Evolutionary conservation across 2,797 vertebrate genomes (phyloP).

Genomic region (Pterois miles): DNA sequence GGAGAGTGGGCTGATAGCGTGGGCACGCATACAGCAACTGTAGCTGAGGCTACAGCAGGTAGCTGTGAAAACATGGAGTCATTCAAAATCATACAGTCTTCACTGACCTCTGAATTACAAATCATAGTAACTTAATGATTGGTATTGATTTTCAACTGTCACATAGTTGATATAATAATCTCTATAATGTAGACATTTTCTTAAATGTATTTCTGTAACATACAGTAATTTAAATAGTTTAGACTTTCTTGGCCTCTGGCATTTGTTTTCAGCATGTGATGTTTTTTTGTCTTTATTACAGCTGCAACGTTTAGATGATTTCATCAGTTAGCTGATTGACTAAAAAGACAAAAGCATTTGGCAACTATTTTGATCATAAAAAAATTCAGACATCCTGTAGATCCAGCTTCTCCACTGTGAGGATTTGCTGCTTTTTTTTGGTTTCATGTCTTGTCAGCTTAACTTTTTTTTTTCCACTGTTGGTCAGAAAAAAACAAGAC

Average conservation of each 20-base stretch:
- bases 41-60: slow-evolving; percentile 50
- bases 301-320: not conserved
- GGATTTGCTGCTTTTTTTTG: too few species aligned
- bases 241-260: not conserved
- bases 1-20: slow-evolving; percentile 23
- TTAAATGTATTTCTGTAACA: not conserved
- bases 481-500: not conserved
- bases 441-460: not conserved
- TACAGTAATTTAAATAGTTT: not conserved
- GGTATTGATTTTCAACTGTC: not conserved
- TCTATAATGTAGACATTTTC: not conserved
- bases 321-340: not conserved
- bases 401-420: not conserved
- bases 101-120: not conserved
- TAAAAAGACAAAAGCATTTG: not conserved
- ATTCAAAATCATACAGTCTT: not conserved
- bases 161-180: not conserved
- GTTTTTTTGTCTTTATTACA: not conserved
- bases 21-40: slow-evolving; percentile 55
- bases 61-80: slow-evolving; percentile 34
- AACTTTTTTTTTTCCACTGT: not conserved
- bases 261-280: not conserved
- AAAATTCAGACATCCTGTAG: not conserved
- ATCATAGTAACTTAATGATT: not conserved
- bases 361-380: not conserved